Evolutionary conservation across 2,888 invertebrate genomes (phyloP).

Genomic region (Hartigia nigra): DNA sequence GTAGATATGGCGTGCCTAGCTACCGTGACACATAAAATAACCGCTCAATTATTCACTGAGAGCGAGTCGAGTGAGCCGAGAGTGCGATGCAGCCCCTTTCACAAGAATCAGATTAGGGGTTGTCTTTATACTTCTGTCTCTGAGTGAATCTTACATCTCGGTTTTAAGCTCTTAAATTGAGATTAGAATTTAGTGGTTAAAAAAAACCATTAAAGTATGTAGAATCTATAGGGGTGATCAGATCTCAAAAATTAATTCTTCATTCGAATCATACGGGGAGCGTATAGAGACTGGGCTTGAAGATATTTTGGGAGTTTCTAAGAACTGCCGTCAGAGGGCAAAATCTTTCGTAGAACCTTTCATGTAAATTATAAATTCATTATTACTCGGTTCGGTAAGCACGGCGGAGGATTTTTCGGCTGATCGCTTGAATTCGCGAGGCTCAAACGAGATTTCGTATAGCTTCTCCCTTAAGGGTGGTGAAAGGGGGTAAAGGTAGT

Average conservation of each 20-base stretch:
- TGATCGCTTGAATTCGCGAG: slow-evolving; percentile 35
- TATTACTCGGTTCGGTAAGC: slow-evolving; percentile 48
- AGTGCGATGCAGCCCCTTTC: slow-evolving; percentile 15
- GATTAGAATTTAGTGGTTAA: slow-evolving; percentile 5
- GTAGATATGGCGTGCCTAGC: slow-evolving; percentile 24
- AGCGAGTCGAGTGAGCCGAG: slow-evolving; percentile 19
- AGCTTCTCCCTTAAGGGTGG: slow-evolving; percentile 16
- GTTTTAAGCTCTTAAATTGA: neutral
- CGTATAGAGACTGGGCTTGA: neutral
- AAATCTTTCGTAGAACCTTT: slow-evolving; percentile 3
- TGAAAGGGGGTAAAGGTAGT: slow-evolving; percentile 7
- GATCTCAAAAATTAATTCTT: neutral
- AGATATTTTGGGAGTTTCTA: neutral
- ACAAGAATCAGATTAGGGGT: slow-evolving; percentile 18
- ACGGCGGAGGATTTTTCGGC: slow-evolving; percentile 31
- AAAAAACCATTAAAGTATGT: neutral
- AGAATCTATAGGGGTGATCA: neutral
- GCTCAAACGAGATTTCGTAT: slow-evolving; percentile 16
- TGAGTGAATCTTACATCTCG: neutral
- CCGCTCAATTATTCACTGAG: slow-evolving; percentile 25
- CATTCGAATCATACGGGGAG: neutral
- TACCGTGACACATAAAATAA: slow-evolving; percentile 25
- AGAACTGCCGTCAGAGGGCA: neutral
- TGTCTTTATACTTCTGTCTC: slow-evolving; percentile 6
- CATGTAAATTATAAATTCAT: slow-evolving; percentile 49